Percentiles rank a stretch among this genome's conserved stretches.
phyloP scores from a whole-genome alignment of 2,113 vertebrate species.

The Cyprinodon variegatus region DNA sequence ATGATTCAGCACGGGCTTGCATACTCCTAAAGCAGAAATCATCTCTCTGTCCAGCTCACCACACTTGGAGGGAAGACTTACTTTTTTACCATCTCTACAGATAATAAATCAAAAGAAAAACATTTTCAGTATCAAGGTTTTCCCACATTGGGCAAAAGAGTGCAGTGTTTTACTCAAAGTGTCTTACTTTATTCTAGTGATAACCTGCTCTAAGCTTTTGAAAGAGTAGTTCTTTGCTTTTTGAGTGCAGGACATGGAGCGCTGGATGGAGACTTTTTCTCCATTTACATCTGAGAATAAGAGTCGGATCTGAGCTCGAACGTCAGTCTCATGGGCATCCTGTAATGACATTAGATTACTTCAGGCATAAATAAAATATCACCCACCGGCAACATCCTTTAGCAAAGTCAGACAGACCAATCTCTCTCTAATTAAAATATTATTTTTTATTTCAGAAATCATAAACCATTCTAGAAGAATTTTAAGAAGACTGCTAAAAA shows the following conservation, averaged over 20 bases:
- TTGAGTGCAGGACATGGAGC: slow-evolving; percentile 94
- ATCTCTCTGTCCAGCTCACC: slow-evolving; percentile 94
- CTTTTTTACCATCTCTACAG: slow-evolving; percentile 85
- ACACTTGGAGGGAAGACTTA: slow-evolving; percentile 95
- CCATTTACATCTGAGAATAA: slow-evolving; percentile 91
- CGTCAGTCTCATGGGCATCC: slow-evolving; percentile 95
- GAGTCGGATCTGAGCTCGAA: slow-evolving; percentile 93
- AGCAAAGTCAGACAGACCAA: not conserved
- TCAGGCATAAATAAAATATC: not conserved
- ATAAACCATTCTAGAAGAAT: not conserved
- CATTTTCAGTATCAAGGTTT: not conserved
- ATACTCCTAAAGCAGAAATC: slow-evolving; percentile 93
- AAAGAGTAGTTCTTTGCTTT: slow-evolving; percentile 91
- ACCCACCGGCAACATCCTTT: not conserved
- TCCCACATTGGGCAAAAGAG: not conserved
- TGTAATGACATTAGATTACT: slow-evolving; percentile 53
- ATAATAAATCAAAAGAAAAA: slow-evolving; percentile 8
- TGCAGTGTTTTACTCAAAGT: not conserved
- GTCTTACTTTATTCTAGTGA: slow-evolving; percentile 89
- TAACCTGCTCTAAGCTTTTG: slow-evolving; percentile 94
- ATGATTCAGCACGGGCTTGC: slow-evolving; percentile 92
- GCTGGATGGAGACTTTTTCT: slow-evolving; percentile 86
- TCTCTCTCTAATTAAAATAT: not conserved
- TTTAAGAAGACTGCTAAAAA: not conserved
- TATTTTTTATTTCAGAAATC: not conserved